phyloP scores from a whole-genome alignment of 2,888 invertebrate species.

The Alentia gelatinosa region DNA sequence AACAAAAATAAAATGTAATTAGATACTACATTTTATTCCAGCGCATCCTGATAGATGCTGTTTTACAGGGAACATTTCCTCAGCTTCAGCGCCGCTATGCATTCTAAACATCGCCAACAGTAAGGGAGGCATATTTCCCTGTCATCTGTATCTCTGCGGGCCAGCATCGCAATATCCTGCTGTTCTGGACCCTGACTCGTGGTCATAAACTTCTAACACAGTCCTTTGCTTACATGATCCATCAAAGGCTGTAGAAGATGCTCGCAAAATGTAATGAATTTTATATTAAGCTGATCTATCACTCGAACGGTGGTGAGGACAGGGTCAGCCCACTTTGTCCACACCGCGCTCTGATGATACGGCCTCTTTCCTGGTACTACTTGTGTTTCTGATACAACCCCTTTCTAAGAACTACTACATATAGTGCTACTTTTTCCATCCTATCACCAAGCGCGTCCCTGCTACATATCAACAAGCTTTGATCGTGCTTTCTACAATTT shows the following conservation, averaged over 20 bases:
- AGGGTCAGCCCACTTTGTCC: slow-evolving; percentile 7
- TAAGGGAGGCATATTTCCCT: not conserved
- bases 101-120: no score
- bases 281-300: slow-evolving; percentile 43
- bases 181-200: not conserved
- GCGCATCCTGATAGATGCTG: no score
- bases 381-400: no score
- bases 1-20: no score
- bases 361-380: not conserved
- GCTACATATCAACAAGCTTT: no score
- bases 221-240: slow-evolving; percentile 16
- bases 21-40: no score
- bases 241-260: slow-evolving; percentile 7
- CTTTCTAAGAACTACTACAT: no score
- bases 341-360: not conserved
- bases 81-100: no score
- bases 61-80: no score
- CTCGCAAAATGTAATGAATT: slow-evolving; percentile 39
- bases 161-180: not conserved
- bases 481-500: no score
- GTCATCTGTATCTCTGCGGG: not conserved
- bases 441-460: no score
- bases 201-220: not conserved
- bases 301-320: not conserved
- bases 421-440: no score